Evolutionary conservation across 2,888 invertebrate species (phyloP).

Genomic region (Clepsis dumicolana): DNA sequence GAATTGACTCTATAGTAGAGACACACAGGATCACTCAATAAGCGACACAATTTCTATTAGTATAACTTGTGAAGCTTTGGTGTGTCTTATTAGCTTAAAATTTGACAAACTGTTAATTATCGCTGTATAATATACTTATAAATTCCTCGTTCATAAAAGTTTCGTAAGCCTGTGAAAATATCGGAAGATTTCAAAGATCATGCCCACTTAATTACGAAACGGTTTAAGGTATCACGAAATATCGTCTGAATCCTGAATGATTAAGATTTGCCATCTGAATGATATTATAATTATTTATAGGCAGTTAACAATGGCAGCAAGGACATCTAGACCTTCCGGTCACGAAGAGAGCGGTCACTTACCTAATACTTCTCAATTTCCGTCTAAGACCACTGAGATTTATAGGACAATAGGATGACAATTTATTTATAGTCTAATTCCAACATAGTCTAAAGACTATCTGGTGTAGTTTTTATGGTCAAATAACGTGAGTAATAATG

Average conservation of each 20-base stretch:
- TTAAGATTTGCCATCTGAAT: slow-evolving; percentile 2
- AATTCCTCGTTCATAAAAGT: neutral
- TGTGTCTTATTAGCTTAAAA: neutral
- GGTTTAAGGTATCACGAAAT: neutral
- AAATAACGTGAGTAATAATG: slow-evolving; percentile 10
- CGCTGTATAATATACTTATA: slow-evolving; percentile 6
- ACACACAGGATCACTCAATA: no score
- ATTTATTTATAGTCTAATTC: slow-evolving; percentile 45
- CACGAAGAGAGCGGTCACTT: slow-evolving; percentile 20
- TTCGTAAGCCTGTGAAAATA: slow-evolving; percentile 15
- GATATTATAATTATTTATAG: slow-evolving; percentile 22
- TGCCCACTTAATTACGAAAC: slow-evolving; percentile 5
- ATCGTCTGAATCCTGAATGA: slow-evolving; percentile 5
- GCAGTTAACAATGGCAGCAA: slow-evolving; percentile 30
- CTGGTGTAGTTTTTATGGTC: slow-evolving; percentile 37
- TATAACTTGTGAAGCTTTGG: neutral
- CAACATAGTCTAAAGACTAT: slow-evolving; percentile 41
- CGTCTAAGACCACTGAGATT: slow-evolving; percentile 23
- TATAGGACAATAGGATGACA: slow-evolving; percentile 22
- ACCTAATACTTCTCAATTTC: slow-evolving; percentile 37
- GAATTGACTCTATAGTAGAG: no score
- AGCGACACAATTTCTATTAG: no score
- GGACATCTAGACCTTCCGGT: slow-evolving; percentile 34
- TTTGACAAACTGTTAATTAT: slow-evolving; percentile 9
- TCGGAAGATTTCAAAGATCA: slow-evolving; percentile 5